Percentiles rank a stretch among this genome's conserved stretches.
Conservation (phyloP, 35 echinoderm and acorn worm species). For the Strongylocentrotus purpuratus region DNA sequence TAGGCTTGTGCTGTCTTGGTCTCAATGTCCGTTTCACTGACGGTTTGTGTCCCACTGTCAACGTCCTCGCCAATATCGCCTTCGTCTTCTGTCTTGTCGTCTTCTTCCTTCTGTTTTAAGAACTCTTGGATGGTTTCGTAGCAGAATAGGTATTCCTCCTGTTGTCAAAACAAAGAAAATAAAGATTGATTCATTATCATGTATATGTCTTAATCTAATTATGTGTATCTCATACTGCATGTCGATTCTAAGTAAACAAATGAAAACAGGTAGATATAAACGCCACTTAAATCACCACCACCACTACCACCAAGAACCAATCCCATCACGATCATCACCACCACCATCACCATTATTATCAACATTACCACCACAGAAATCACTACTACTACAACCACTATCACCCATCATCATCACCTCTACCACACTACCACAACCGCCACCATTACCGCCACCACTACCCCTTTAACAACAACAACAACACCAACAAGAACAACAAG, state of each 20-base stretch:
- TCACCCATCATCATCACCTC: background rate
- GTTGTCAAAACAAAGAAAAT: background rate
- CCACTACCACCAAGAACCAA: background rate
- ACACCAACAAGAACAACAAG: too few species aligned
- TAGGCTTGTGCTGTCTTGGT: background rate
- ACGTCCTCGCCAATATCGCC: background rate
- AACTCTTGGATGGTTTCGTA: conserved; percentile 51
- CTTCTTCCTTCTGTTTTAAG: conserved; percentile 23
- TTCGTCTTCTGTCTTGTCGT: background rate
- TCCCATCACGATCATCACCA: background rate
- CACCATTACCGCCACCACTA: background rate
- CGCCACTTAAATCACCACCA: background rate
- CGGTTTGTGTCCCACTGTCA: background rate
- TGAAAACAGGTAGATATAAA: too few species aligned
- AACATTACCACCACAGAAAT: background rate
- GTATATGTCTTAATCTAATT: too few species aligned
- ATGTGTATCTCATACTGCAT: too few species aligned
- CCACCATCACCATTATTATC: background rate
- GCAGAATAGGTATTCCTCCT: conserved; percentile 43
- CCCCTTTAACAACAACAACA: background rate
- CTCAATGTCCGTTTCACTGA: background rate
- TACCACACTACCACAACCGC: background rate
- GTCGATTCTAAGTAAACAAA: too few species aligned
- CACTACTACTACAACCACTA: background rate
- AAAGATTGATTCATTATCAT: background rate